Conservation (phyloP, 2,888 invertebrate species). For the Buathra laborator region DNA sequence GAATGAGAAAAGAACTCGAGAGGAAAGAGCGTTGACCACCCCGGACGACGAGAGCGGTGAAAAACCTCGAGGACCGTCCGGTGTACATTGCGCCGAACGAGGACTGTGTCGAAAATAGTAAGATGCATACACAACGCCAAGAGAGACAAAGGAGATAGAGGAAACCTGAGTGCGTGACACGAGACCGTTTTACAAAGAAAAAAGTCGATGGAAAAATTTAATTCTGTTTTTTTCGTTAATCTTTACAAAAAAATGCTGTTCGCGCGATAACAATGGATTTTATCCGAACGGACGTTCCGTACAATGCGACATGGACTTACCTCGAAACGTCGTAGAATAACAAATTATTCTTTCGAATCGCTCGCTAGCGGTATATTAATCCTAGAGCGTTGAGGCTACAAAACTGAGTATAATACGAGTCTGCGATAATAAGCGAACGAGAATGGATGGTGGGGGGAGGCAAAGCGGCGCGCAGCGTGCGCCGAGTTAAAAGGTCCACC, state of each 20-base stretch:
- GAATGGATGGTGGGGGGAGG: too few species aligned
- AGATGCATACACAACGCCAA: background rate
- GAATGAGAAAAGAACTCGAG: background rate
- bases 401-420: background rate
- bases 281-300: too few species aligned
- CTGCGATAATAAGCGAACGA: background rate
- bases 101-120: conserved; percentile 63
- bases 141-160: conserved; percentile 4
- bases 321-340: too few species aligned
- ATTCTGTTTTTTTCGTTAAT: too few species aligned
- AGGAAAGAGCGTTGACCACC: conserved; percentile 47
- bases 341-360: too few species aligned
- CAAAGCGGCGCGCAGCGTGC: background rate
- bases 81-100: background rate
- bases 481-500: conserved; percentile 3
- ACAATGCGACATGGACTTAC: too few species aligned
- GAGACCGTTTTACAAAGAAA: too few species aligned
- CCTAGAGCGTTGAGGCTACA: background rate
- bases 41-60: conserved; percentile 69
- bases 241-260: too few species aligned
- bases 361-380: background rate
- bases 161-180: background rate
- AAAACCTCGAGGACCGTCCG: conserved; percentile 1
- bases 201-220: too few species aligned
- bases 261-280: too few species aligned